Base-by-base conservation (phyloP, 37 sponge, comb jelly and placozoan species). In the Haliclona indistincta region DNA sequence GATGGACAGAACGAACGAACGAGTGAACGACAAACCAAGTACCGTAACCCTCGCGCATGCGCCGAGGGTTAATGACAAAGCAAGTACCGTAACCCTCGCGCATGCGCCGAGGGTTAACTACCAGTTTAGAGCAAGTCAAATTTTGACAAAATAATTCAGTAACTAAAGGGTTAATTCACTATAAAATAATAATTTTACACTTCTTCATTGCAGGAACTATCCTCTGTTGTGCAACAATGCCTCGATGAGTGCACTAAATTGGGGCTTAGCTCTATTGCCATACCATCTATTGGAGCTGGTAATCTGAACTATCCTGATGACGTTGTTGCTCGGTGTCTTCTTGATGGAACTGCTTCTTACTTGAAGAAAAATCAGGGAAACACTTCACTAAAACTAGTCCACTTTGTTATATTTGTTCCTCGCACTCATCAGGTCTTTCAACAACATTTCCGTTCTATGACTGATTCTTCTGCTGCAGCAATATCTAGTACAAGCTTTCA, bases 211-310 rank as follows among this genome's bases (percentile, higher is more conserved):
- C n/a, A n/a, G n/a, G 41, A 43, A 5, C 53, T 88, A 58, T 41
- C 36, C 19, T 54, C 33, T 8, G 44, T 54, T n/a, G 65, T 88
- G 32, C 13, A 69, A 0, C 77, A 77, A 30, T 81, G 75, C 26
- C 25, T 88, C 43, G 15, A 77, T 1, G 61, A 64, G 28, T 82
- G 88, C 43, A 43, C 17, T 22, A 19, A 25, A 8, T 43, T 38
- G 13, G 33, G 43, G 65, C 47, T 71, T 1, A 65, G 25, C 4
- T 76, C 83, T 44, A 52, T 88, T 47, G 81, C 83, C 3, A 71
- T 88, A 35, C 88, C 88, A 38, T 63, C 88, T 29, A 70, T 88
- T 81, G 88, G 88, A 6, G 75, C 88, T 40, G 88, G 88, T 26
- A 51, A 54, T 13, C 74, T 81, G 30, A 28, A 58, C 5, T 88